Evolutionary conservation across 2,888 invertebrate species (phyloP).

Genomic region (Hoplodrina ambigua): DNA sequence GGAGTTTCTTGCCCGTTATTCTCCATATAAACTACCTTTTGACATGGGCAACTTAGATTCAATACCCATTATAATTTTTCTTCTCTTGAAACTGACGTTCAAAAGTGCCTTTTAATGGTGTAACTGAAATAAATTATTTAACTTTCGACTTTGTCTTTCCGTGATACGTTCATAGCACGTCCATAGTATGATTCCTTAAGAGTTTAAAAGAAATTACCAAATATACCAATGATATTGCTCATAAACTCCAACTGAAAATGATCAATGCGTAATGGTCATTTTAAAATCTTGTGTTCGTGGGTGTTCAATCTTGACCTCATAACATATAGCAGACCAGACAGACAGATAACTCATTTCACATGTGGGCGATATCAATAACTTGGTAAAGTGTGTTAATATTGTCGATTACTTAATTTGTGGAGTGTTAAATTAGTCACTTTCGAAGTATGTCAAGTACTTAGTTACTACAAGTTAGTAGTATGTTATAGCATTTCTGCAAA

Average conservation of each 20-base stretch:
- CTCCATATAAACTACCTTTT: too few relatives aligned
- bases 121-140: too few relatives aligned
- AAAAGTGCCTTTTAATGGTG: too few relatives aligned
- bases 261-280: conserved; percentile 15
- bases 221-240: neutral
- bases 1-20: too few relatives aligned
- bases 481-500: neutral
- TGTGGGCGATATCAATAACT: conserved; percentile 55
- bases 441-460: conserved; percentile 20
- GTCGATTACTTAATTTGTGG: conserved; percentile 49
- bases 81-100: too few relatives aligned
- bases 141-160: too few relatives aligned
- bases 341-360: conserved; percentile 49
- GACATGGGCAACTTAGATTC: too few relatives aligned
- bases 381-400: conserved; percentile 49
- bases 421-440: conserved; percentile 32
- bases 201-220: neutral
- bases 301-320: conserved; percentile 57
- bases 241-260: conserved; percentile 8
- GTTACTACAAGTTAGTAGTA: neutral
- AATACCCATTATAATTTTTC: too few relatives aligned
- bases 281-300: conserved; percentile 34
- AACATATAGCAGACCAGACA: conserved; percentile 44
- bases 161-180: too few relatives aligned
- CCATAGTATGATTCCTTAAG: too few relatives aligned